Base-by-base conservation (phyloP, 2,797 vertebrate genomes). In the Nannoperca australis region DNA sequence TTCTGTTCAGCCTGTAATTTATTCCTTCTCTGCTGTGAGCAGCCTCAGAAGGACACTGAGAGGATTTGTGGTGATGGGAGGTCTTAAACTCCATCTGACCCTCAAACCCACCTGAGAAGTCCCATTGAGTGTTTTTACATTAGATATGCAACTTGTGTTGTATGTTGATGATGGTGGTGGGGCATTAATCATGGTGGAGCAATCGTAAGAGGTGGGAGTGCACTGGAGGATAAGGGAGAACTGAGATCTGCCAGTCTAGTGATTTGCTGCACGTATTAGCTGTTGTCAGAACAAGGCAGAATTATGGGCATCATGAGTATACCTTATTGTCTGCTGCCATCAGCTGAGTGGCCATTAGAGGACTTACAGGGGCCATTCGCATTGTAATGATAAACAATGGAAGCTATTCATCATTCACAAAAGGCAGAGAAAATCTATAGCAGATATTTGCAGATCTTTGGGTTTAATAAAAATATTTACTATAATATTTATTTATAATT, bases 81-180 rank as follows among this genome's bases (percentile, higher is more conserved):
- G 90, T 89, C 89, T 89, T 94, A 89, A 93, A 94, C 92, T 91
- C 80, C 56, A n/a, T 66, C 81, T 92, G 91, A 93, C 93, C 92
- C 79, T 79, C 68, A 90, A 88, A 87, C 72, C 79, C 89, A 91
- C 78, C 88, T 90, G 85, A 90, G 88, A 85, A 88, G 82, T 77
- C 84, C 86, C 87, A 85, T 78, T 72, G 84, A 82, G 87, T 87
- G 79, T 84, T 80, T 89, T 73, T 79, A 79, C 76, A 89, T 92
- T 84, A 82, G 73, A 86, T 86, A 90, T 91, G 87, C 88, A 89
- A 89, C 85, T 85, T 90, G 90, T 70, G 69, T 73, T 72, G 75
- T 67, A 58, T 67, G 81, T 68, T 81, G 80, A 85, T 90, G 85
- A 88, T 67, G 76, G 81, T 47, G 65, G 66, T 30, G 59, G 50